Conservation (phyloP, 2,888 invertebrate genomes). For the Ormyrus labotus region DNA sequence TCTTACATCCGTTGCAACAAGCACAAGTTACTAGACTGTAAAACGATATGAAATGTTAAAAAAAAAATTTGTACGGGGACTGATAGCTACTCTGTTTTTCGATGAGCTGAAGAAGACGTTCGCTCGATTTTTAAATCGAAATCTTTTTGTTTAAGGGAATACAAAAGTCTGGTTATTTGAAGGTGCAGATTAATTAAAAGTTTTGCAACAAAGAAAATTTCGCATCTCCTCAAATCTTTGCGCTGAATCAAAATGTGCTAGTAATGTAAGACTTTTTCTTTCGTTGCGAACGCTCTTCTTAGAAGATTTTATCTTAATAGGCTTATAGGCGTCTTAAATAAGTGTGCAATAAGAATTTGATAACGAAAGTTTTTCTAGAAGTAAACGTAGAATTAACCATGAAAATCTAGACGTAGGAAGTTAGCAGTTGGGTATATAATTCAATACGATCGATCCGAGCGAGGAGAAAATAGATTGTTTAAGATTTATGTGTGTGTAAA, state of each 20-base stretch:
- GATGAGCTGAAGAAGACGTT: constrained; percentile 13
- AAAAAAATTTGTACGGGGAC: not conserved
- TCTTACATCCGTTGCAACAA: constrained; percentile 72
- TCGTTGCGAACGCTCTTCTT: constrained; percentile 28
- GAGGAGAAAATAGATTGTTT: constrained; percentile 1
- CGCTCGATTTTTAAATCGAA: constrained; percentile 5
- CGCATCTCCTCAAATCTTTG: no score
- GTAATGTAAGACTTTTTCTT: not conserved
- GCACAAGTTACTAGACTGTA: constrained; percentile 68
- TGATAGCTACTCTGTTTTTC: constrained; percentile 1
- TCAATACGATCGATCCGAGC: constrained; percentile 27
- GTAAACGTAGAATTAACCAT: constrained; percentile 44
- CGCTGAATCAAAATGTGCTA: no score
- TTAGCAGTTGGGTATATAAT: constrained; percentile 21
- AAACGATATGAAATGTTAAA: constrained; percentile 49
- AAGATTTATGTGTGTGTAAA: constrained; percentile 16
- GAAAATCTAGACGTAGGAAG: constrained; percentile 25
- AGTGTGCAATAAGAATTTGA: constrained; percentile 66
- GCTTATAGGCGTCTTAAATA: constrained; percentile 54
- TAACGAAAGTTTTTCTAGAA: constrained; percentile 52
- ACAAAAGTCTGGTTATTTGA: not conserved
- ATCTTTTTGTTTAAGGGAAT: not conserved
- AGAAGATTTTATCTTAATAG: constrained; percentile 13
- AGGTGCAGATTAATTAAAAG: not conserved
- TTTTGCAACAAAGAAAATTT: constrained; percentile 1